Evolutionary conservation across 2,797 vertebrate species (phyloP).

Genomic region (Loriculus beryllinus): DNA sequence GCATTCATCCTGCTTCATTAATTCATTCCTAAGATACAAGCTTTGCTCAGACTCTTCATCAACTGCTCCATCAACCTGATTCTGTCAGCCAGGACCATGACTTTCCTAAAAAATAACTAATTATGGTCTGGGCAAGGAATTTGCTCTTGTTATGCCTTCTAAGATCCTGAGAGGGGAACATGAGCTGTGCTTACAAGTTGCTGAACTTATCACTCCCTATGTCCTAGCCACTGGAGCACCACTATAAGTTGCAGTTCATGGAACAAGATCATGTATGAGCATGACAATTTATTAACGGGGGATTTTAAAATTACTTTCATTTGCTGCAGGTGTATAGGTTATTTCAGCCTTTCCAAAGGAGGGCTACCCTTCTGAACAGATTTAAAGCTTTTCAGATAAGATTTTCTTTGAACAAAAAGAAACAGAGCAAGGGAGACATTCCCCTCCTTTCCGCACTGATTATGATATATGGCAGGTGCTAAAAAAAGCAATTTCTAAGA

Average conservation of each 20-base stretch:
- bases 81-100: neutral
- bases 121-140: neutral
- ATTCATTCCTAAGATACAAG: neutral
- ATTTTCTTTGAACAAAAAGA: neutral
- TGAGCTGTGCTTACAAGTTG: neutral
- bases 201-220: neutral
- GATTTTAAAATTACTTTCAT: neutral
- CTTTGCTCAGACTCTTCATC: neutral
- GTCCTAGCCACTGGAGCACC: neutral
- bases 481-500: slow-evolving; percentile 2
- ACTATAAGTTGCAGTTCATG: neutral
- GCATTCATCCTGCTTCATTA: neutral
- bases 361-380: neutral
- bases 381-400: slow-evolving; percentile 21
- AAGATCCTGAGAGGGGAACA: neutral
- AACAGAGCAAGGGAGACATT: neutral
- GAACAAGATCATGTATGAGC: neutral
- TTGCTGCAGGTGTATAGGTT: neutral
- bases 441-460: neutral
- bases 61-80: neutral
- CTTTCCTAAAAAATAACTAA: neutral
- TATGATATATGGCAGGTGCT: neutral
- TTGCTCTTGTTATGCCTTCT: neutral
- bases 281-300: neutral
- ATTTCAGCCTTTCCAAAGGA: neutral